Conservation (phyloP, 1,140 invertebrate species). For the Armadillidium nasatum region DNA sequence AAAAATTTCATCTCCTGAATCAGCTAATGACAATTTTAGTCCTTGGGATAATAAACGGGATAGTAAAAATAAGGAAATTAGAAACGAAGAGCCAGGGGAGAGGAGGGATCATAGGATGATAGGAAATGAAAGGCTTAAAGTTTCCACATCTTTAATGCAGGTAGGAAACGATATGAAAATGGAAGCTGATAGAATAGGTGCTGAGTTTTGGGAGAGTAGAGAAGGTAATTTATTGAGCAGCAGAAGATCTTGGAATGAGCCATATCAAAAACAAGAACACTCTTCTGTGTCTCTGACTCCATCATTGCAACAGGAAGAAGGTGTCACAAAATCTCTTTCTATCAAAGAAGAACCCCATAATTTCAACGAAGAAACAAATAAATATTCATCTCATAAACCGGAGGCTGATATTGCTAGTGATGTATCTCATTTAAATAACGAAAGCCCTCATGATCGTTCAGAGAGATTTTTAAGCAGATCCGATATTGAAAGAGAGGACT, state of each 20-base stretch:
- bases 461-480: not conserved
- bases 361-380: not conserved
- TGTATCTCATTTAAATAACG: not conserved
- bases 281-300: not conserved
- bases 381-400: not conserved
- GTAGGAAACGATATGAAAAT: not conserved
- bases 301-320: not conserved
- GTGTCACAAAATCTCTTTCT: not conserved
- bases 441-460: slow-evolving; percentile 6
- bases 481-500: not conserved
- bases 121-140: not conserved
- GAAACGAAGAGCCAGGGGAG: slow-evolving; percentile 17
- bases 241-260: not conserved
- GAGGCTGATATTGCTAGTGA: not conserved
- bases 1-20: not conserved
- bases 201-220: slow-evolving; percentile 1
- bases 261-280: not conserved
- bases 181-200: not conserved
- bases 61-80: not conserved
- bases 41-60: slow-evolving; percentile 35
- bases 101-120: not conserved
- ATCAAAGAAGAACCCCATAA: not conserved
- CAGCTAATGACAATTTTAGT: slow-evolving; percentile 33
- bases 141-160: not conserved
- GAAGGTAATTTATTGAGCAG: not conserved